Evolutionary conservation across 1,140 invertebrate genomes (phyloP).

Genomic region (Pomacea maculata): DNA sequence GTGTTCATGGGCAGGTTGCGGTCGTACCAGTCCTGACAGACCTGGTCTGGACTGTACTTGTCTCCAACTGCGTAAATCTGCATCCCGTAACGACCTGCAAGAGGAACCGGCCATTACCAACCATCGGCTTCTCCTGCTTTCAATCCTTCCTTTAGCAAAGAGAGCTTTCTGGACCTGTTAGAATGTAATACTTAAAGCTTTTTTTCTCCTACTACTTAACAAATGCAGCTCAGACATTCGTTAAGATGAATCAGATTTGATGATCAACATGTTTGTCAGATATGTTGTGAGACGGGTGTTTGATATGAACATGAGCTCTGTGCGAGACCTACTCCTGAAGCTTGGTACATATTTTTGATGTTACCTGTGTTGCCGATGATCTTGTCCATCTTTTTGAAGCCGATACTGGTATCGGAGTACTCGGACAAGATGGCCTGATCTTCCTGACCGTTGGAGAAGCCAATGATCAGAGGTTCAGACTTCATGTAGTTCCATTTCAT

Average conservation of each 20-base stretch:
- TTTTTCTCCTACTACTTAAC: no score
- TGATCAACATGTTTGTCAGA: no score
- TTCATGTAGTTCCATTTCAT: conserved; percentile 5
- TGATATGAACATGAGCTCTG: no score
- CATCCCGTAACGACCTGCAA: conserved; percentile 9
- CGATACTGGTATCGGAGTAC: neutral
- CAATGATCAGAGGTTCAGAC: neutral
- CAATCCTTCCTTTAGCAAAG: no score
- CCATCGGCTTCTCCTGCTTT: no score
- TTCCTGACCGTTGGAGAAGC: neutral
- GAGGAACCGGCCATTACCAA: neutral
- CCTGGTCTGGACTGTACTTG: neutral
- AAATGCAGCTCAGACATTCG: no score
- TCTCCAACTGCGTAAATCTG: neutral
- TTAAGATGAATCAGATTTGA: no score
- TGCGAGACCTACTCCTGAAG: no score
- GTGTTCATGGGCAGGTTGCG: neutral
- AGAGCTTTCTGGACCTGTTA: no score
- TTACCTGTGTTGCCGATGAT: conserved; percentile 11
- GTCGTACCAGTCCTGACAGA: conserved; percentile 7
- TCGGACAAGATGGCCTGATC: neutral
- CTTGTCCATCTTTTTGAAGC: conserved; percentile 4
- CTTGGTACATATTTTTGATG: no score
- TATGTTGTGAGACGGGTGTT: no score
- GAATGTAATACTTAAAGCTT: no score